A percentile compares a stretch with the other conserved stretches of the same genome.
Conservation (phyloP, 2,797 vertebrate species). For the Ceryle rudis region DNA sequence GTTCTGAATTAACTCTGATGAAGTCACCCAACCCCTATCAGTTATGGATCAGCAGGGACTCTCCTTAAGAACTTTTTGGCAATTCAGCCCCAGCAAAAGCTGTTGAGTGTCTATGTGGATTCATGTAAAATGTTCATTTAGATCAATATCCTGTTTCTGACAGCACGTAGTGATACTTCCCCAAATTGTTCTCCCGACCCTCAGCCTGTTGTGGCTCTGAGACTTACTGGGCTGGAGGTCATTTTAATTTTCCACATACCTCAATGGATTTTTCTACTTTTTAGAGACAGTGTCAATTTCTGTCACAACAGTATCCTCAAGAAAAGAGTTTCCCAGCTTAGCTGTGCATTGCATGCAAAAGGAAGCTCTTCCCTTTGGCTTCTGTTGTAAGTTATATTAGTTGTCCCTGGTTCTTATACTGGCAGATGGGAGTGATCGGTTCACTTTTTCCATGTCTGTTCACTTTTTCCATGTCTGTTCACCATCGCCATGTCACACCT, state of each 20-base stretch:
- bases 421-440: background rate
- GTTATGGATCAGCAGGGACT: background rate
- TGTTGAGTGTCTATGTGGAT: background rate
- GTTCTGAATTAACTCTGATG: background rate
- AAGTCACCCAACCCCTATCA: background rate
- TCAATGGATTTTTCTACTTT: background rate
- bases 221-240: background rate
- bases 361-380: background rate
- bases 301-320: background rate
- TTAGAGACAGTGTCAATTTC: background rate
- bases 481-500: background rate
- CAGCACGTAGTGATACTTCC: background rate
- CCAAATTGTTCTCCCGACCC: background rate
- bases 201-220: background rate
- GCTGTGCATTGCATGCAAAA: background rate
- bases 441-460: background rate
- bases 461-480: background rate
- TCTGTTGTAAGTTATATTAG: background rate
- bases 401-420: background rate
- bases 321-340: background rate
- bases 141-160: background rate
- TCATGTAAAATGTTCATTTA: background rate
- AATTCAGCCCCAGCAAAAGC: background rate
- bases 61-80: background rate
- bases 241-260: background rate